Base-by-base conservation (phyloP, 2,888 invertebrate genomes). In the Cryptosula pallasiana region DNA sequence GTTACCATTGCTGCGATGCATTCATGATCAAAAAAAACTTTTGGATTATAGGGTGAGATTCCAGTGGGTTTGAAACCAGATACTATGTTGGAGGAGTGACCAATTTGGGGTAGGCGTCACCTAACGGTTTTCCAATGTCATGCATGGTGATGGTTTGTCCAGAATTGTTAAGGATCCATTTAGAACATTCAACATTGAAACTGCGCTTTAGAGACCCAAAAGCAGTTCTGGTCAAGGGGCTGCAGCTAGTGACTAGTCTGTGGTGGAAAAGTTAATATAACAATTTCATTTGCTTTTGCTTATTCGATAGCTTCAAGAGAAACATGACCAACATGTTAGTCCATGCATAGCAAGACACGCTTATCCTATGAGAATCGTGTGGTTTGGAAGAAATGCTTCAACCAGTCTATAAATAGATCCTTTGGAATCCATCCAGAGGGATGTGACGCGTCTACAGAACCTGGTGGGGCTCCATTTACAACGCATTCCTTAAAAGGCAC, bases 191-290 rank as follows among this genome's bases (percentile, higher is more conserved):
- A 27, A 73, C 63, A 71, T 81, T 80, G 25, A 77, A 69, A 71
- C 71, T 72, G 63, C 76, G 77, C 75, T 84, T 84, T 54, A 84
- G 81, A 35, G 82, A 16, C 79, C 80, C 75, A 78, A 5, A 81
- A 16, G 84, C 76, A 54, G 80, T 78, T 16, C 81, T 80, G 69
- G 75, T 84, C 81, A 20, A 85, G 76, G 3, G 83, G 83, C 77
- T 85, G 85, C 69, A 85, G 72, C 74, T 82, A 82, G 71, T 79
- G 82, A 5, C 82, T 78, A 70, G 80, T 79, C 75, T 84, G 82
- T 32, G 81, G 83, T 55, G 80, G 83, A 35, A 83, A 77, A 3
- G 83, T 81, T 34, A 84, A 75, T 35, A 83, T 72, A 71, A 78
- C 76, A 32, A 84, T 80, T 20, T 82, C 81, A 77, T 78, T 76